Evolutionary conservation across 2,888 invertebrate genomes (phyloP).

Genomic region (Globia sparganii): DNA sequence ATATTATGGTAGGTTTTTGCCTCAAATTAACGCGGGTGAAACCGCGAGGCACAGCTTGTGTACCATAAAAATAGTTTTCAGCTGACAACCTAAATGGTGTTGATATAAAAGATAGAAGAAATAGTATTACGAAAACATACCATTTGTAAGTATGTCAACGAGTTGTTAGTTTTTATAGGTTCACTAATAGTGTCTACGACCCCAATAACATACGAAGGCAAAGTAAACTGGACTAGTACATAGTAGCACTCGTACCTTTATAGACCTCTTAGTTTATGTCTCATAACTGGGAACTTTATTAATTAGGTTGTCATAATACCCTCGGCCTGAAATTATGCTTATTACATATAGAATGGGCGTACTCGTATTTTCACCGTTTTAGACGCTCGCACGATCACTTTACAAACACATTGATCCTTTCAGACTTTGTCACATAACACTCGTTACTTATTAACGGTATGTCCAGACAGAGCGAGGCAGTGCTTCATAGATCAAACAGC

Average conservation of each 20-base stretch:
- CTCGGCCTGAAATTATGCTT: neutral
- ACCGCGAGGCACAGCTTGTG: too few relatives aligned
- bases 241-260: constrained; percentile 16
- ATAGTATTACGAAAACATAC: neutral
- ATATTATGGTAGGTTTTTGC: too few relatives aligned
- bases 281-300: constrained; percentile 22
- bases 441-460: neutral
- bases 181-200: constrained; percentile 18
- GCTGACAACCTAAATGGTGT: neutral
- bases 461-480: neutral
- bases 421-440: neutral
- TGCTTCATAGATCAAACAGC: too few relatives aligned
- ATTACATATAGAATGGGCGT: neutral
- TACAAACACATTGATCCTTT: neutral
- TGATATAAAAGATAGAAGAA: constrained; percentile 7
- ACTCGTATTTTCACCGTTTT: neutral
- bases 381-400: neutral
- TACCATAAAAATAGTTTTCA: neutral
- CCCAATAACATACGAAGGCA: constrained; percentile 17
- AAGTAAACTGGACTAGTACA: constrained; percentile 19
- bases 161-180: constrained; percentile 15
- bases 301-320: constrained; percentile 15
- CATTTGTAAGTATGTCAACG: constrained; percentile 23
- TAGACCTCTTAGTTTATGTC: neutral
- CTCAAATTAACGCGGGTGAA: too few relatives aligned